Conservation (phyloP, 2,888 invertebrate genomes). For the Bimastos eiseni region DNA sequence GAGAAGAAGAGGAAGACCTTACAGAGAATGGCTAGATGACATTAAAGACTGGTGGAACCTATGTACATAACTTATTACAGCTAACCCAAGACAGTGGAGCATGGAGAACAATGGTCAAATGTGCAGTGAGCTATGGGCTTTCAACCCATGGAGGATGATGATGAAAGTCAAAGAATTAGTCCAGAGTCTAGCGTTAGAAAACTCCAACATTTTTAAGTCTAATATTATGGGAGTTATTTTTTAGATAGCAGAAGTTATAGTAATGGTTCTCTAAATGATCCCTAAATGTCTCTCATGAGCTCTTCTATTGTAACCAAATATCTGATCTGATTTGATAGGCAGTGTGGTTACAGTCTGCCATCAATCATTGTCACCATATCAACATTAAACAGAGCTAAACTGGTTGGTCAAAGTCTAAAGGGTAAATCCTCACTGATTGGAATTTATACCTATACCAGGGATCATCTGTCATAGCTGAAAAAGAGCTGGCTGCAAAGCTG, state of each 20-base stretch:
- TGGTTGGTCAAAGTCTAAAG: not conserved
- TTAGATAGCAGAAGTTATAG: not conserved
- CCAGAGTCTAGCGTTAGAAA: no score
- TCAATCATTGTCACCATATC: not conserved
- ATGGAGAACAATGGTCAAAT: no score
- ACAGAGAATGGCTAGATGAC: no score
- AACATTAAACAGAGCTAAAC: not conserved
- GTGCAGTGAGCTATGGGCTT: no score
- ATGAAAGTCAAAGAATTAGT: no score
- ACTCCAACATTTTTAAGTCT: no score
- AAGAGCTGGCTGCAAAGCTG: not conserved
- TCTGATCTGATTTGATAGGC: not conserved
- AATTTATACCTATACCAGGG: not conserved
- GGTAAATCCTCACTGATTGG: not conserved
- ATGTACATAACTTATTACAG: no score
- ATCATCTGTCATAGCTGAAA: not conserved
- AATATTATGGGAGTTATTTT: not conserved
- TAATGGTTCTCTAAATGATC: not conserved
- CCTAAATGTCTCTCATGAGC: not conserved
- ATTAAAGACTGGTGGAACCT: no score
- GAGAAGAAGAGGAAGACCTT: no score
- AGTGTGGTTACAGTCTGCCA: not conserved
- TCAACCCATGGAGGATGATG: no score
- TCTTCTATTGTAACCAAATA: not conserved
- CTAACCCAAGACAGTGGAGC: no score